Conservation (phyloP, 2,797 vertebrate species). For the Hoplostethus atlanticus region DNA sequence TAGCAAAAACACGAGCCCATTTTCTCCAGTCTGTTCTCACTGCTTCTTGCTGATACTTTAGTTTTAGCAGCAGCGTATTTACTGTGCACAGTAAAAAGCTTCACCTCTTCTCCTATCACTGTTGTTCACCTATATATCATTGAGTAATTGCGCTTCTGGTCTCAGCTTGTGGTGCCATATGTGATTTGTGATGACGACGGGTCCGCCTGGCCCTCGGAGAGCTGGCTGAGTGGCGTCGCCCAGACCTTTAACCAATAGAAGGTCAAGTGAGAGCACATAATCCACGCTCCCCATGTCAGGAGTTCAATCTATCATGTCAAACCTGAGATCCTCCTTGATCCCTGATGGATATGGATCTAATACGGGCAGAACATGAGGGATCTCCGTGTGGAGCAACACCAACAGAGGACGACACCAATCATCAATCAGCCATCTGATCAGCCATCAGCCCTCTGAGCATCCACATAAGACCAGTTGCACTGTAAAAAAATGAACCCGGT, state of each 20-base stretch:
- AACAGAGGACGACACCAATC: not conserved
- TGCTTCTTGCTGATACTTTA: not conserved
- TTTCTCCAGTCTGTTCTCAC: not conserved
- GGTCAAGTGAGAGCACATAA: conserved; percentile 68
- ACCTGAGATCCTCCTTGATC: conserved; percentile 30
- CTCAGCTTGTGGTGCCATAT: conserved; percentile 17
- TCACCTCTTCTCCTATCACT: not conserved
- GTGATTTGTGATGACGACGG: conserved; percentile 23
- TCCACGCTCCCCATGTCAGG: conserved; percentile 57
- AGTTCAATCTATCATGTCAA: conserved; percentile 64
- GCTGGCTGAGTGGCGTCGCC: conserved; percentile 43
- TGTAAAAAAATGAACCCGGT: not conserved
- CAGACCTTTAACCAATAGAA: conserved; percentile 50
- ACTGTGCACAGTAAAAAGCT: not conserved
- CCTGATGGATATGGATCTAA: conserved; percentile 57
- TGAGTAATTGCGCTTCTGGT: not conserved
- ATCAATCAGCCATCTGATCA: conserved; percentile 14
- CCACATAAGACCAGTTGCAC: not conserved
- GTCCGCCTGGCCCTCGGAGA: conserved; percentile 47
- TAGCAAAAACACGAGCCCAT: no score
- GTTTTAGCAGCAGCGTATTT: no score
- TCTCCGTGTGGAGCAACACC: conserved; percentile 8
- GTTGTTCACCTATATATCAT: not conserved
- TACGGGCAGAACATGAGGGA: not conserved
- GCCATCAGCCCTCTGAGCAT: not conserved